Percentiles rank a stretch among this genome's conserved stretches.
phyloP scores from a whole-genome alignment of 2,888 invertebrate genomes.

The Lasius fuliginosus region DNA sequence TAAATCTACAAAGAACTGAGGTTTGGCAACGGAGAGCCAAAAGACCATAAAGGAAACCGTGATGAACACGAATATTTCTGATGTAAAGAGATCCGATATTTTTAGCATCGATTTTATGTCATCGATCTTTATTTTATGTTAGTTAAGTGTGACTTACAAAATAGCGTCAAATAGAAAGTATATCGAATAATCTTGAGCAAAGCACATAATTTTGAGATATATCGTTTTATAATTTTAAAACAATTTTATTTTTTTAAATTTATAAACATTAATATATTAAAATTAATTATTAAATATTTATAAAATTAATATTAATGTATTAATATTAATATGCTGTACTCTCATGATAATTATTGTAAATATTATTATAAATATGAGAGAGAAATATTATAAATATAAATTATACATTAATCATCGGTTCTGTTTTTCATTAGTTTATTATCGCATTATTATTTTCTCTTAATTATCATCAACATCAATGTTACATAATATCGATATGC shows the following conservation, averaged over 20 bases:
- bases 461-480: not conserved
- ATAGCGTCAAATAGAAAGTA: not conserved
- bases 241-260: not conserved
- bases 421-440: conserved; percentile 5
- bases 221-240: not conserved
- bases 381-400: conserved; percentile 1
- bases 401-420: conserved; percentile 18
- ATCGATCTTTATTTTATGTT: not conserved
- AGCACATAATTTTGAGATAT: not conserved
- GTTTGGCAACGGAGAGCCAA: conserved; percentile 9
- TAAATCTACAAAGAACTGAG: conserved; percentile 17
- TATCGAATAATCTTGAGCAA: not conserved
- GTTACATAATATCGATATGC: not conserved
- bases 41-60: not conserved
- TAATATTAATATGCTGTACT: conserved; percentile 2
- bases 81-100: not conserved
- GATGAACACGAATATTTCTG: not conserved
- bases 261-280: conserved; percentile 11
- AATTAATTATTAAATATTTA: conserved; percentile 11
- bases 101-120: not conserved
- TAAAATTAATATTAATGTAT: conserved; percentile 13
- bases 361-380: not conserved
- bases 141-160: not conserved
- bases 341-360: conserved; percentile 22
- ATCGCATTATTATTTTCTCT: not conserved